phyloP scores from a whole-genome alignment of 2,113 vertebrate species.

The Nothoprocta pentlandii region DNA sequence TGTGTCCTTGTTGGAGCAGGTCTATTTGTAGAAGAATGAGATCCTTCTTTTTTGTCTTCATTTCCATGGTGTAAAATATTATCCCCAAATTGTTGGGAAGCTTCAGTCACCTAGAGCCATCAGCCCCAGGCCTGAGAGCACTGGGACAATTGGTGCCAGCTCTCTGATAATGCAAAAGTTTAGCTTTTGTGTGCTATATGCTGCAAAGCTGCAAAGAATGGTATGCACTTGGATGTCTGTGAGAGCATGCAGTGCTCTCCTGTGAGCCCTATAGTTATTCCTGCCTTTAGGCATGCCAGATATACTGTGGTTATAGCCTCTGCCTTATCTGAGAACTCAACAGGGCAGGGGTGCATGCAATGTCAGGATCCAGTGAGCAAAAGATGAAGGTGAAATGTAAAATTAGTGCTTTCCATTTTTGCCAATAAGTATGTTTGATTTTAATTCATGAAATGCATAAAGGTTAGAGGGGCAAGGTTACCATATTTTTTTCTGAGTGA shows the following conservation, averaged over 20 bases:
- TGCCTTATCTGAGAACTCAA: neutral
- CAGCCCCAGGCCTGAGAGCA: too few species aligned
- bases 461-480: too few species aligned
- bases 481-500: neutral
- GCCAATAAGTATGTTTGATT: too few species aligned
- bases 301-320: neutral
- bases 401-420: neutral
- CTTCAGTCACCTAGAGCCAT: too few species aligned
- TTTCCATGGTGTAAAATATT: neutral
- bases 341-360: neutral
- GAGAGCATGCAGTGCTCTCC: neutral
- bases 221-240: neutral
- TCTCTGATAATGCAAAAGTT: neutral
- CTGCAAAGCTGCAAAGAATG: neutral
- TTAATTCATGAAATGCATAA: too few species aligned
- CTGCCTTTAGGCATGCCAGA: neutral
- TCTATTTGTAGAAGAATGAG: neutral
- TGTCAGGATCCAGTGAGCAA: neutral
- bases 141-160: neutral
- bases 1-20: too few species aligned
- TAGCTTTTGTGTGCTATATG: neutral
- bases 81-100: too few species aligned
- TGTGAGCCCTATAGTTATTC: neutral
- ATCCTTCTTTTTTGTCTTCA: neutral
- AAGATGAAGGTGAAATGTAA: neutral